These are phyloP conservation scores for Acanthoscelides obtectus DNA, from an alignment of 2,888 invertebrate genomes.

Conservation along the genomic window DNA sequence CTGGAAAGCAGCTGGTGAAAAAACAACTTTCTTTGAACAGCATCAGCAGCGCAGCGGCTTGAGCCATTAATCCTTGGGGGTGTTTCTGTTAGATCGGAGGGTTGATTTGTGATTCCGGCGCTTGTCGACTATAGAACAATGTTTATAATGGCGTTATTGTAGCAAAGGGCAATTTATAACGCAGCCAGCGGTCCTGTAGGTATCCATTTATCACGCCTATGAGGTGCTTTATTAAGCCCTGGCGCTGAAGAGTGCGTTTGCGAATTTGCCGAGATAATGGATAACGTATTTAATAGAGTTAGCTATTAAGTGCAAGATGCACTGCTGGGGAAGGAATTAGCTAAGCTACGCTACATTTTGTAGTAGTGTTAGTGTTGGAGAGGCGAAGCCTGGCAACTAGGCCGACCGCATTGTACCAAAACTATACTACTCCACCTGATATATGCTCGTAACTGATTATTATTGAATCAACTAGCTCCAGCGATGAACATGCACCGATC, in stretches of 20 bases:
- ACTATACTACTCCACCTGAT: no score
- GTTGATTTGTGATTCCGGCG: background rate
- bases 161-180: slow-evolving; percentile 16
- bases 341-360: no score
- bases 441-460: no score
- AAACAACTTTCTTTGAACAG: background rate
- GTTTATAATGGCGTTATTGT: slow-evolving; percentile 27
- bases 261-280: background rate
- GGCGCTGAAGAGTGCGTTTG: background rate
- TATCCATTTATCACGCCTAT: background rate
- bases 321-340: background rate
- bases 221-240: background rate
- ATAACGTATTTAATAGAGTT: background rate
- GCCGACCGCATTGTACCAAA: no score
- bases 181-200: background rate
- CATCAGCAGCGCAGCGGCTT: no score
- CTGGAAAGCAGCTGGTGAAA: background rate
- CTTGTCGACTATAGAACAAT: slow-evolving; percentile 16
- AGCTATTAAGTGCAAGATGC: background rate
- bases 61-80: background rate
- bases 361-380: no score
- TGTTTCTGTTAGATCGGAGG: background rate
- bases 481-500: no score
- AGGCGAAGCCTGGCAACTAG: no score
- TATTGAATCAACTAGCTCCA: no score